Evolutionary conservation across 2,888 invertebrate genomes (phyloP), one percentile per base, ranked within the genome.

Genomic region (Gastrophysa polygoni): DNA sequence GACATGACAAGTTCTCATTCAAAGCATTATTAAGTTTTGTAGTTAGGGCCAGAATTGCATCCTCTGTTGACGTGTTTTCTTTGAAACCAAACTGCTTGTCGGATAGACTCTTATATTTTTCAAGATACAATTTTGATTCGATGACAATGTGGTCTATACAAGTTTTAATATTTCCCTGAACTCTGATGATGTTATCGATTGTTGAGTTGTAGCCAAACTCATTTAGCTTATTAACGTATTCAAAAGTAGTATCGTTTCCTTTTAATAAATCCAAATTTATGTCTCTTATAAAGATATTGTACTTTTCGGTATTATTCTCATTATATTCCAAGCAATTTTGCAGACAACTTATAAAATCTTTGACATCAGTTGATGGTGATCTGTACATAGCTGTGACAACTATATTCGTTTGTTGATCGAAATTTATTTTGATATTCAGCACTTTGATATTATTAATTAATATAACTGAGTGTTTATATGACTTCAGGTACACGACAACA

Each of bases 361-460:
- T 43, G 1, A 43, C 24, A 55, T 55, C 17, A 14, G 46, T 55
- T n/a, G 55, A 55, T 28, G 55, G 46, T 55, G 46, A 55, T 28
- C 55, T 21, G 28, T 55, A 55, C 24, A 46, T 24, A 24, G 55
- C 44, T 43, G 55, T 55, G 28, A 55, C 55, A 43, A 24, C 28
- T 55, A 55, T 55, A 44, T 44, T 46, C 1, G 10, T 28, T 44
- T 55, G 2, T 28, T 44, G 14, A 21, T 46, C 16, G 1, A 46
- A 28, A 24, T 44, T 44, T 21, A 46, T 55, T 44, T 43, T 43
- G 20, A 55, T 24, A 43, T 38, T 43, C 11, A 55, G 18, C 16
- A 24, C 55, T 55, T 44, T 44, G 18, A 44, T 55, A 24, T 55
- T 55, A 24, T 28, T 43, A 1, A 55, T 50, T 50, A 28, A 10